These are phyloP conservation scores for Paragorgia papillata DNA, from an alignment of 92 coral and sea anemone species.

Conservation along the genomic window DNA sequence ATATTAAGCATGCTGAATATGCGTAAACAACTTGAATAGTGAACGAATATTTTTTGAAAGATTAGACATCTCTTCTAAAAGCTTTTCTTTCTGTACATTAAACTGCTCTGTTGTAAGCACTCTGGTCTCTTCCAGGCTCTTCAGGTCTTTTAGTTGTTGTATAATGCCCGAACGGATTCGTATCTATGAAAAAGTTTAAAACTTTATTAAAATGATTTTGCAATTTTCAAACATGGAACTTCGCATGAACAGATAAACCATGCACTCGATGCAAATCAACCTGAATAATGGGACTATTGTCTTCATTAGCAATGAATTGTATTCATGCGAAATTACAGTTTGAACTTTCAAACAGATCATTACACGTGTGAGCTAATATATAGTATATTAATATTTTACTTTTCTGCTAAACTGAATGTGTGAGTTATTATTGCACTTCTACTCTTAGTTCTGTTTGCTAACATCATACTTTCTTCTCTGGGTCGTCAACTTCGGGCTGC, in stretches of 20 bases:
- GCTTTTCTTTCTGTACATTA: not conserved
- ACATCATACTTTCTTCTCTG: not conserved
- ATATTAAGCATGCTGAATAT: constrained; percentile 35
- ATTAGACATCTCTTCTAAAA: not conserved
- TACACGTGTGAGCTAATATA: too few relatives aligned
- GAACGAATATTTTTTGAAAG: not conserved
- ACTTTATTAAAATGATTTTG: not conserved
- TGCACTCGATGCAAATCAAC: too few relatives aligned
- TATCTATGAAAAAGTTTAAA: not conserved
- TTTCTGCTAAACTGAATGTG: too few relatives aligned
- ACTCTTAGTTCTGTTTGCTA: too few relatives aligned
- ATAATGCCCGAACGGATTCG: not conserved
- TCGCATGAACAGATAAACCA: too few relatives aligned
- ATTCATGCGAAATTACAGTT: too few relatives aligned
- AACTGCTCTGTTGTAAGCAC: not conserved
- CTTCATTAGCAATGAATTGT: too few relatives aligned
- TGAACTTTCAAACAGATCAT: too few relatives aligned
- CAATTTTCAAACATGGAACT: not conserved
- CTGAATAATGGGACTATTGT: not conserved
- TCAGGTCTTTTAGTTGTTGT: constrained; percentile 12
- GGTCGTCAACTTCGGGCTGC: not conserved
- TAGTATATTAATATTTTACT: too few relatives aligned
- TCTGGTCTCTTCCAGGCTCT: not conserved
- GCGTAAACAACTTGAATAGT: too few relatives aligned
- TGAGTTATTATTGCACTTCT: too few relatives aligned